Conservation (phyloP, 2,113 vertebrate genomes). For the Phylloscopus whistleri region DNA sequence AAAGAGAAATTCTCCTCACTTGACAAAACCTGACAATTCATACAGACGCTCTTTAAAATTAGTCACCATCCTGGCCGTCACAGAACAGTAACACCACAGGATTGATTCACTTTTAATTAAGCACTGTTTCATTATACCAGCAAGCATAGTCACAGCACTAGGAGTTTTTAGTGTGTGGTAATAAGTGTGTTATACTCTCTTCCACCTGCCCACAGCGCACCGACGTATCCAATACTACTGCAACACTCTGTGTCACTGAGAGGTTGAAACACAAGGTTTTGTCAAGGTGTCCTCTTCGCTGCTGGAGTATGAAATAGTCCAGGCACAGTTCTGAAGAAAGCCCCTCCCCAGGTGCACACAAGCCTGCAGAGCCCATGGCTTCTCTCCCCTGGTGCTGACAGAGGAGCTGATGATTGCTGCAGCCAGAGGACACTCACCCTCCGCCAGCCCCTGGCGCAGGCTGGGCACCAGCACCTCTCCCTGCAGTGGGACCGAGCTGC, state of each 20-base stretch:
- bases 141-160: neutral
- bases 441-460: neutral
- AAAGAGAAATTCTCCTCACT: neutral
- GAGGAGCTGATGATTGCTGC: neutral
- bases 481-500: rapidly evolving
- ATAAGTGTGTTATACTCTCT: neutral
- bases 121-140: neutral
- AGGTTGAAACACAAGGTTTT: neutral
- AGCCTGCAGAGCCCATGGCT: rapidly evolving
- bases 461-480: neutral
- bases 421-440: neutral
- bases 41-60: neutral
- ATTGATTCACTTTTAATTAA: neutral
- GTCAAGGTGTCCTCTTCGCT: neutral
- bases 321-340: neutral
- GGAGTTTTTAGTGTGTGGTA: neutral
- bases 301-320: neutral
- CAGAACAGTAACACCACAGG: neutral
- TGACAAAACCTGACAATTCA: neutral
- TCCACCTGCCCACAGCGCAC: neutral
- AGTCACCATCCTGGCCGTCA: neutral
- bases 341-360: neutral
- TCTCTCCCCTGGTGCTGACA: neutral
- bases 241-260: neutral
- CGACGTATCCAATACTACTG: neutral